These are phyloP conservation scores for Naja naja DNA, from an alignment of 2,113 vertebrate genomes.

Conservation along the genomic window DNA sequence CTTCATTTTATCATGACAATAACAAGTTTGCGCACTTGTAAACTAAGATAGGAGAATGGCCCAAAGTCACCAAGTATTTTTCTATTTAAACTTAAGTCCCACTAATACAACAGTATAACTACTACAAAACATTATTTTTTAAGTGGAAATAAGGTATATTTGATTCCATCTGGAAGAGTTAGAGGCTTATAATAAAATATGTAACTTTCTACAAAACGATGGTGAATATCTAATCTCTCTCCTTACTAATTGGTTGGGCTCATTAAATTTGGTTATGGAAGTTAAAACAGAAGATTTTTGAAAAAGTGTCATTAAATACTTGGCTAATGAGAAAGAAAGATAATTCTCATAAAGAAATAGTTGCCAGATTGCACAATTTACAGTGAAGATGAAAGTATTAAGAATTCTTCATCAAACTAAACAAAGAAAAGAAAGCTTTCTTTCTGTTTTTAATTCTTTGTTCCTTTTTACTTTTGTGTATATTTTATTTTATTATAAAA, in stretches of 20 bases:
- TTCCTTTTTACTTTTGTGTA: background rate
- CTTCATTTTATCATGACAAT: background rate
- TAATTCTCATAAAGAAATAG: background rate
- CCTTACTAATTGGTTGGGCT: background rate
- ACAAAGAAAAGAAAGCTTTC: background rate
- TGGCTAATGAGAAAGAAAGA: background rate
- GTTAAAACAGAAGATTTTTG: background rate
- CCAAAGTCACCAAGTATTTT: background rate
- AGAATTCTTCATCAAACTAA: background rate
- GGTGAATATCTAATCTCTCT: background rate
- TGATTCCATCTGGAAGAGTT: background rate
- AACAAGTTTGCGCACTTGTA: background rate
- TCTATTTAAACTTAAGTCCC: background rate
- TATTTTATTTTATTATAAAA: background rate
- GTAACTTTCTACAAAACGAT: background rate
- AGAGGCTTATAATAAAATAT: background rate
- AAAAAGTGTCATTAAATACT: background rate
- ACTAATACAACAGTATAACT: background rate
- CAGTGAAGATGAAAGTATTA: background rate
- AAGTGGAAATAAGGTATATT: background rate
- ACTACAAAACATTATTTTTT: no score
- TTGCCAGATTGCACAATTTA: background rate
- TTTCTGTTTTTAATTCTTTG: background rate
- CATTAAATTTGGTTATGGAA: background rate
- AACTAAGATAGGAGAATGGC: background rate